phyloP scores from a whole-genome alignment of 2,113 vertebrate species.

The Gila orcuttii region DNA sequence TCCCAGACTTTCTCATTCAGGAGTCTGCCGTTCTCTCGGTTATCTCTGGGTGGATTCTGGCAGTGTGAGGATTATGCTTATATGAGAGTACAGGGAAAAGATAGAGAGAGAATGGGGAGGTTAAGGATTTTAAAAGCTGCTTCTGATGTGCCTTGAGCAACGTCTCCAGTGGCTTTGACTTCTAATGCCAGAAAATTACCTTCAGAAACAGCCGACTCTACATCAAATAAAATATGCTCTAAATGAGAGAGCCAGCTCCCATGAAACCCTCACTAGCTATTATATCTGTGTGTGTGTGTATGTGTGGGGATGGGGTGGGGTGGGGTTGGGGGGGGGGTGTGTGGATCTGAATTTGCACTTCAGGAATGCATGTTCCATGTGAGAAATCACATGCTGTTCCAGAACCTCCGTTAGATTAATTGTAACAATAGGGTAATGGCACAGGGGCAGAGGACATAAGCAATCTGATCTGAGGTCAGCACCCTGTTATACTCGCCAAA shows the following conservation, averaged over 20 bases:
- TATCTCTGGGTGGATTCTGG: neutral
- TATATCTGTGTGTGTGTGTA: neutral
- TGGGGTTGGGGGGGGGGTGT: no score
- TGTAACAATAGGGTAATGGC: neutral
- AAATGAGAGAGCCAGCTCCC: neutral
- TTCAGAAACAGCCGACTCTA: conserved; percentile 5
- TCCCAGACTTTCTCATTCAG: neutral
- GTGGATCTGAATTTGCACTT: neutral
- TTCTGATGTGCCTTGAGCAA: conserved; percentile 22
- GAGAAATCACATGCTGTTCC: neutral
- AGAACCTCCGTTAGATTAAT: conserved; percentile 24
- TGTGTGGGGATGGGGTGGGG: no score
- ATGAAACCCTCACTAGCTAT: neutral
- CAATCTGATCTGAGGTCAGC: conserved; percentile 4
- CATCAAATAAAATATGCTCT: conserved; percentile 15
- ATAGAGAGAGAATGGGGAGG: neutral
- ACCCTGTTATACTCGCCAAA: neutral
- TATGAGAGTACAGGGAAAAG: conserved; percentile 10
- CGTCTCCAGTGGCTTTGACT: conserved; percentile 7
- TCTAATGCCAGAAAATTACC: conserved; percentile 25
- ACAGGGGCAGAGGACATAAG: neutral
- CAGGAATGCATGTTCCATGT: conserved; percentile 20
- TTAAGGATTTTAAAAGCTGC: conserved; percentile 14
- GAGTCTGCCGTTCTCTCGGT: neutral
- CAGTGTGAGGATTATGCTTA: conserved; percentile 5